phyloP scores from a whole-genome alignment of 1,140 invertebrate species.

The Sogatella furcifera region DNA sequence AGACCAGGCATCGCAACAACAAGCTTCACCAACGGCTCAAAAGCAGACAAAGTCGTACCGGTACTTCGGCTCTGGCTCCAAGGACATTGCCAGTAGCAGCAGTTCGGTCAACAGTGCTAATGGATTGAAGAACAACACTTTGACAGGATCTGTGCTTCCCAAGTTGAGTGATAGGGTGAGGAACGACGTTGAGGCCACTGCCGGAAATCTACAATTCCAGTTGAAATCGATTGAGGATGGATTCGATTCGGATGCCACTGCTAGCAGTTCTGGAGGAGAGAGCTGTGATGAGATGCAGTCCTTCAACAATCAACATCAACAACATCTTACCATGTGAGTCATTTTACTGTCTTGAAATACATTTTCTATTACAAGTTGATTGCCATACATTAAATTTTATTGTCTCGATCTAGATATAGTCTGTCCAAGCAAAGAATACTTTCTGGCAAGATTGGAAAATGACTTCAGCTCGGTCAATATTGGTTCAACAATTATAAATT shows the following conservation, averaged over 20 bases:
- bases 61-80: slow-evolving; percentile 51
- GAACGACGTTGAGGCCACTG: slow-evolving; percentile 47
- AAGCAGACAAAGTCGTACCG: slow-evolving; percentile 22
- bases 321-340: slow-evolving; percentile 66
- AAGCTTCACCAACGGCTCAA: slow-evolving; percentile 25
- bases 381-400: too few species aligned
- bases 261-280: slow-evolving; percentile 85
- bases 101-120: slow-evolving; percentile 15
- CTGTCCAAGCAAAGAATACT: too few species aligned
- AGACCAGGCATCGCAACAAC: slow-evolving; percentile 33
- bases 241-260: slow-evolving; percentile 86
- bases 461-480: too few species aligned
- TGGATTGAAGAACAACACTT: slow-evolving; percentile 9
- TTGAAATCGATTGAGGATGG: slow-evolving; percentile 55
- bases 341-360: neutral
- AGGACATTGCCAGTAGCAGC: slow-evolving; percentile 33
- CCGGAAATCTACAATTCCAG: slow-evolving; percentile 56
- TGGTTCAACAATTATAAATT: too few species aligned
- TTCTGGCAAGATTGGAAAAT: too few species aligned
- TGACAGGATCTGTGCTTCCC: slow-evolving; percentile 37
- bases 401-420: too few species aligned
- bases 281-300: slow-evolving; percentile 81
- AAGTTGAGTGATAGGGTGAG: slow-evolving; percentile 33
- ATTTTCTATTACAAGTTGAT: too few species aligned
- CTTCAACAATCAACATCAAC: slow-evolving; percentile 65